These are phyloP conservation scores for Passerculus sandwichensis DNA, from an alignment of 2,797 vertebrate species.

Conservation along the genomic window DNA sequence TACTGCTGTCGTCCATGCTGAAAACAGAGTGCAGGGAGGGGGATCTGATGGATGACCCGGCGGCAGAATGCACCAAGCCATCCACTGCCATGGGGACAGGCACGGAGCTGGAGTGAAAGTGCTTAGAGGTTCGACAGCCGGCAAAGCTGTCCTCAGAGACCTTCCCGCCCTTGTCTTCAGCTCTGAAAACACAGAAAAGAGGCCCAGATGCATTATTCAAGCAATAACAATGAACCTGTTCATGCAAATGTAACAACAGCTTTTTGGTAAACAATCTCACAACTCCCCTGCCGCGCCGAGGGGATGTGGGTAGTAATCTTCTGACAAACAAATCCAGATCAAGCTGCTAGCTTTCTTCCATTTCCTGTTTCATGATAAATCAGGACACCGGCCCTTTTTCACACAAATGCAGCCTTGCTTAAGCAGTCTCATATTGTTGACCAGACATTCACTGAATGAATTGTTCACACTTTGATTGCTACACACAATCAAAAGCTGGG, in stretches of 20 bases:
- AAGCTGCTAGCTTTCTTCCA: constrained; percentile 40
- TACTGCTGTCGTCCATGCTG: constrained; percentile 80
- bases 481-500: constrained; percentile 56
- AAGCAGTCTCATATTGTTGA: constrained; percentile 34
- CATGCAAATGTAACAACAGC: constrained; percentile 59
- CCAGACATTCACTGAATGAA: constrained; percentile 50
- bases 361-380: constrained; percentile 51
- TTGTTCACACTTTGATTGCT: constrained; percentile 74
- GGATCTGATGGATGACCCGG: constrained; percentile 82
- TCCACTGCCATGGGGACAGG: constrained; percentile 84
- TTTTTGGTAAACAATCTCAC: constrained; percentile 59
- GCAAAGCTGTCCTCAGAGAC: constrained; percentile 75
- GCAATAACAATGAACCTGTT: constrained; percentile 46
- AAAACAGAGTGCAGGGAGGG: constrained; percentile 84
- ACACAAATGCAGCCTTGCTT: constrained; percentile 12
- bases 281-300: constrained; percentile 30
- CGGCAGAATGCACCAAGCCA: constrained; percentile 77
- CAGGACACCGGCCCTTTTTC: not conserved
- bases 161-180: constrained; percentile 82
- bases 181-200: constrained; percentile 77
- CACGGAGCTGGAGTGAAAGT: constrained; percentile 84
- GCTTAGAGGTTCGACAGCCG: constrained; percentile 77
- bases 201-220: constrained; percentile 63
- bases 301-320: constrained; percentile 21
- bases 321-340: constrained; percentile 38